phyloP scores from a whole-genome alignment of 2,888 invertebrate genomes.

The Phengaris alcon region DNA sequence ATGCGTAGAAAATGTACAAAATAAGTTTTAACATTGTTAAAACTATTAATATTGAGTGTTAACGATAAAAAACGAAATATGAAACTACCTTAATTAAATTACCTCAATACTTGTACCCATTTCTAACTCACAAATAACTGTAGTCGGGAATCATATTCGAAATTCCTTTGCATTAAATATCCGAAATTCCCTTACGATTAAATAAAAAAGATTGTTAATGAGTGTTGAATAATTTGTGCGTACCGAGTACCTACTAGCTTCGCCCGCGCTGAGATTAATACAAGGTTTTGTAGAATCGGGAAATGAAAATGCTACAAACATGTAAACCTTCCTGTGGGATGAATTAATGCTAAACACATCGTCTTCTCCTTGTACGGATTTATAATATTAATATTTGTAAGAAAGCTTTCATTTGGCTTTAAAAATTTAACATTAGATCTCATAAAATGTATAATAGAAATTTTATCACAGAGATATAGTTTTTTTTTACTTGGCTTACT shows the following conservation, averaged over 20 bases:
- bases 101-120: too few relatives aligned
- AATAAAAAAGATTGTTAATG: slow-evolving; percentile 11
- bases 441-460: neutral
- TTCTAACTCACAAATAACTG: too few relatives aligned
- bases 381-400: neutral
- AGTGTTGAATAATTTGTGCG: slow-evolving; percentile 11
- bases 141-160: too few relatives aligned
- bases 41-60: too few relatives aligned
- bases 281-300: slow-evolving; percentile 9
- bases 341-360: neutral
- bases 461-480: neutral
- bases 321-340: neutral
- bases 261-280: slow-evolving; percentile 10
- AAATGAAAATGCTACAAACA: slow-evolving; percentile 19
- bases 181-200: neutral
- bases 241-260: neutral
- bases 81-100: too few relatives aligned
- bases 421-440: neutral
- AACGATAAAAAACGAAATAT: too few relatives aligned
- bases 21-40: too few relatives aligned
- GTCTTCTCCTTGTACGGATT: neutral
- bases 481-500: neutral
- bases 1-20: neutral
- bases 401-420: neutral
- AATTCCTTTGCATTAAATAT: too few relatives aligned